Evolutionary conservation across 2,113 vertebrate genomes (phyloP), one percentile per base, ranked within the genome.

Genomic region (Synodontis membranacea): DNA sequence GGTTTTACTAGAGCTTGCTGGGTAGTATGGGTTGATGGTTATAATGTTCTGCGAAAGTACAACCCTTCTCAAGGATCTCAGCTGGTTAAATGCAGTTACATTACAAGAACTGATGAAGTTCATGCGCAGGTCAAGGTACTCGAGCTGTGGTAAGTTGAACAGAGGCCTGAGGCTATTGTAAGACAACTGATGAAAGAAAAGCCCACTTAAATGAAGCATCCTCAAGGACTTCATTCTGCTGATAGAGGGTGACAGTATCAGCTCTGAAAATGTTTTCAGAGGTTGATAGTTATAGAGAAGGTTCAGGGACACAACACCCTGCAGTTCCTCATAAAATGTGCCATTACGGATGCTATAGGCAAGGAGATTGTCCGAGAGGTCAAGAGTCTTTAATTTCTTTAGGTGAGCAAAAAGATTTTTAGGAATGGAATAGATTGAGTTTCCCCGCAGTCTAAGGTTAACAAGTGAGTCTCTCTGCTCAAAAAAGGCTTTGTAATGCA

Each of bases 291-390:
- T 96, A 75, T 95, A 96, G 62, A 94, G 91, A 5, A 96, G 92
- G 75, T 92, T 96, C 2, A 96, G 92, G 82, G 88, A 92, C 44
- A 79, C 87, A 28, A 96, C 91, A n/a, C 86, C 83, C 4, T 62
- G 88, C 66, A 96, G 89, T 64, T 94, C 92, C 54, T 85, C 60
- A 85, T 93, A 96, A 88, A 96, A 96, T 8, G 92, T 94, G 34
- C 93, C 95, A 44, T 94, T 94, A 12, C 52, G 91, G 44, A 96
- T 94, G 3, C 86, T 90, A 37, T 87, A 86, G 46, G 93, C 92
- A 72, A 96, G 89, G 6, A 94, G 84, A 89, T 96, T 96, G 91
- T 96, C 95, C 3, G 95, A 95, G 7, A 96, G 92, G 88, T 95
- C 94, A 39, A 96, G 60, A 3, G 0, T 0, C 21, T 81, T 85